Percentiles rank a stretch among this genome's conserved stretches.
Conservation (phyloP, 2,113 vertebrate species). For the Pelecanus crispus region DNA sequence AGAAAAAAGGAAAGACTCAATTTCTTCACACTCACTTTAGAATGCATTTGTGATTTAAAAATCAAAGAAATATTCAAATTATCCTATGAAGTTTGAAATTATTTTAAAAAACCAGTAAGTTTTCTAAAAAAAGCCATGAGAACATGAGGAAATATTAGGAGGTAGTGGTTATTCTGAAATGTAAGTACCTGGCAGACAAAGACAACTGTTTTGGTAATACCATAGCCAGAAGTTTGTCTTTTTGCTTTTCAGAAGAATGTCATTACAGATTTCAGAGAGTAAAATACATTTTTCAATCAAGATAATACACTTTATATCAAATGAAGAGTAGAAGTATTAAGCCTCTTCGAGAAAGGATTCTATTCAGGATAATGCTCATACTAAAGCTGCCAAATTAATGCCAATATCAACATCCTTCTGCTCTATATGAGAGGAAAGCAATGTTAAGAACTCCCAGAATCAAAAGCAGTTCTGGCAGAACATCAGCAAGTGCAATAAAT, state of each 20-base stretch:
- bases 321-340: background rate
- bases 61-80: background rate
- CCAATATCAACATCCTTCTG: background rate
- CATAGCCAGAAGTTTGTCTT: background rate
- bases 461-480: background rate
- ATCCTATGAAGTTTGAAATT: background rate
- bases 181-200: background rate
- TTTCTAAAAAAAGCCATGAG: background rate
- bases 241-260: background rate
- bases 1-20: background rate
- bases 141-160: background rate
- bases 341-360: background rate
- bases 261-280: background rate
- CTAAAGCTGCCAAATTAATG: background rate
- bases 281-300: background rate
- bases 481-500: background rate
- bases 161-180: background rate
- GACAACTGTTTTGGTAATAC: background rate
- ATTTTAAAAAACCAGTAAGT: fast-evolving
- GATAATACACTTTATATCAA: background rate
- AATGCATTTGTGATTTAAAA: constrained; percentile 3
- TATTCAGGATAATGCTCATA: background rate
- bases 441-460: background rate
- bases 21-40: background rate
- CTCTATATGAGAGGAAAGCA: background rate